Evolutionary conservation across 2,113 vertebrate species (phyloP), one percentile per base, ranked within the genome.

Genomic region (Alligator sinensis): DNA sequence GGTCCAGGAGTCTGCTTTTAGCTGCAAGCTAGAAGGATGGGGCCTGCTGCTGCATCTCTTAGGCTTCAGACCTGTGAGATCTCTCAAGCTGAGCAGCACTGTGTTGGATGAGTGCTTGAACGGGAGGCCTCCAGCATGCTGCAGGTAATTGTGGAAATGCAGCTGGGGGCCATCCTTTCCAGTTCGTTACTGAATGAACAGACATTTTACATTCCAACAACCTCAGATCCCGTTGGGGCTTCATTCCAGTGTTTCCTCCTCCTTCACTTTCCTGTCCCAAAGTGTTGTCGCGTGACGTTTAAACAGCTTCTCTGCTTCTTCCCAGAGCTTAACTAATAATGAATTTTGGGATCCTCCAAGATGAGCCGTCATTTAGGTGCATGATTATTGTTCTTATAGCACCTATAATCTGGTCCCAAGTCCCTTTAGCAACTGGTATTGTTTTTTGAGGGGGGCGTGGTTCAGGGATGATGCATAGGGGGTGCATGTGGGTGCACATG

Each of bases 231-330:
- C 34, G 4, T 4, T 74, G 70, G 6, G 22, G 34, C 47, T 38
- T 47, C 21, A 47, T 14, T 47, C 70, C 22, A n/a, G 5, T 34
- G 19, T 34, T 18, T 5, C 12, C 86, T 92, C 88, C 84, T 96
- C 74, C 15, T 94, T 94, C 88, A 90, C 90, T 75, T 94, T 74
- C 82, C 64, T 68, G 84, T 90, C 90, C 86, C 93, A 74, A 72
- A 87, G 77, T 77, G 57, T 77, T 88, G 2, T 2, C 58, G 63
- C 91, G 79, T 96, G 92, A 89, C 86, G 86, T 55, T 88, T 72
- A 72, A 60, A 84, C 88, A 94, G 96, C 88, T 82, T 76, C 78
- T 1, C 21, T 2, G 5, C 86, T 0, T 86, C 88, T 86, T 92
- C 94, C 94, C 92, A 83, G 86, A 77, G 58, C 1, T 0, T 7